Conservation (phyloP, 2,888 invertebrate species). For the Oscheius sp. region DNA sequence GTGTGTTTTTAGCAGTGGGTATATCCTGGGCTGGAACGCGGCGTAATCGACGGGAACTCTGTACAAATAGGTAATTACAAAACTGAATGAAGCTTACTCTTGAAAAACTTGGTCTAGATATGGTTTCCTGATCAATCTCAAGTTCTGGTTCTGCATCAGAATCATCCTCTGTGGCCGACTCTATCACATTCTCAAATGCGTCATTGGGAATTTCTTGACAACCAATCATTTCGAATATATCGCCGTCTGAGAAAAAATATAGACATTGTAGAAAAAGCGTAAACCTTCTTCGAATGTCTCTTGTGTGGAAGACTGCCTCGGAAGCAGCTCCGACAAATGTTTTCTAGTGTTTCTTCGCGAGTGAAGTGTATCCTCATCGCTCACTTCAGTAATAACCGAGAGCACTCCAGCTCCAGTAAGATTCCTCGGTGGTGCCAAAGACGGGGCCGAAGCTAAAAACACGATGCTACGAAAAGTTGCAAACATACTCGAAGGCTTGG, state of each 20-base stretch:
- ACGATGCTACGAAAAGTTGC: neutral
- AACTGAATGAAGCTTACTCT: neutral
- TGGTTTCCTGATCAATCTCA: neutral
- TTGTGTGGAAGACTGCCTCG: neutral
- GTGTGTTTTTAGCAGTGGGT: neutral
- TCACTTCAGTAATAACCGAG: slow-evolving; percentile 63
- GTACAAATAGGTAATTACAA: neutral
- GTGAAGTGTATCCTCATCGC: slow-evolving; percentile 55
- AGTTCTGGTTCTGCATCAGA: neutral
- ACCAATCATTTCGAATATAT: slow-evolving; percentile 10
- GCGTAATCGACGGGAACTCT: neutral
- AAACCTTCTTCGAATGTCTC: slow-evolving; percentile 2
- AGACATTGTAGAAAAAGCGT: neutral
- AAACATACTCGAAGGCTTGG: slow-evolving; percentile 20
- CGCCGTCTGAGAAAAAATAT: neutral
- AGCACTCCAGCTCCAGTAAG: slow-evolving; percentile 36
- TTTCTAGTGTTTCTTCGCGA: slow-evolving; percentile 42
- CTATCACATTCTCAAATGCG: slow-evolving; percentile 3
- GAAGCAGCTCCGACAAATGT: slow-evolving; percentile 3
- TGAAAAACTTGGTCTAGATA: neutral
- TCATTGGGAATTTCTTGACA: neutral
- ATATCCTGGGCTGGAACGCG: slow-evolving; percentile 17
- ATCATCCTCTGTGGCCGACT: neutral
- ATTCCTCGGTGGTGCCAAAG: slow-evolving; percentile 7
- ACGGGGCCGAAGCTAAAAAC: slow-evolving; percentile 10